Conservation (phyloP, 2,113 vertebrate genomes). For the Laterallus jamaicensis region DNA sequence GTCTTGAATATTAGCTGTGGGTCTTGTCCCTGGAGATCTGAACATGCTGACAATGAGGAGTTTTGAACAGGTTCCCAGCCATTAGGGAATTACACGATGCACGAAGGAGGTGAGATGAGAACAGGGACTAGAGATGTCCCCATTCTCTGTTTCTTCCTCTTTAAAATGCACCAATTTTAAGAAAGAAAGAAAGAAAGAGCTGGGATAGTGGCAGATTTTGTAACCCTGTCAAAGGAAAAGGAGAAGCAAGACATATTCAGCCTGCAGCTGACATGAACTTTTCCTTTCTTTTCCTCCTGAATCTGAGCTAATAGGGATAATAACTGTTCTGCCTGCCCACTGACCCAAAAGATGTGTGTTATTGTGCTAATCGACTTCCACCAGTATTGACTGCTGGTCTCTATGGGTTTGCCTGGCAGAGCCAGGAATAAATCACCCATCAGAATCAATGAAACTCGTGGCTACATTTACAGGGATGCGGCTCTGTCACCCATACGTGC, state of each 20-base stretch:
- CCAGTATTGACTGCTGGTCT: slow-evolving; percentile 8
- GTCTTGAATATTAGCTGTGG: slow-evolving; percentile 3
- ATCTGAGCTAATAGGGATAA: slow-evolving; percentile 17
- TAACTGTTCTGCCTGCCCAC: not conserved
- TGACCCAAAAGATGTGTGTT: not conserved
- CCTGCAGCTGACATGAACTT: not conserved
- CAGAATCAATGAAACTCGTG: not conserved
- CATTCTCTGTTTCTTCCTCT: not conserved
- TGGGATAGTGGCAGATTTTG: not conserved
- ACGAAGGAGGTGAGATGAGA: slow-evolving; percentile 29
- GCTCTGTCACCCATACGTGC: not conserved
- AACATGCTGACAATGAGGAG: not conserved
- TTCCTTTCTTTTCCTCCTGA: not conserved
- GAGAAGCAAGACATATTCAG: not conserved
- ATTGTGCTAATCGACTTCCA: not conserved
- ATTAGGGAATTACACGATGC: not conserved
- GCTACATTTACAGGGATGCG: not conserved
- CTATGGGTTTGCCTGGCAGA: not conserved
- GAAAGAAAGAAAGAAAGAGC: not conserved
- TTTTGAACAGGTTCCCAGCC: not conserved
- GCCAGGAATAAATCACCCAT: slow-evolving; percentile 31
- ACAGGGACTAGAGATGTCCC: not conserved
- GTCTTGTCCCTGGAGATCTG: not conserved
- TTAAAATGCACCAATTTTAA: slow-evolving; percentile 11
- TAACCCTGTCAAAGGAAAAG: not conserved